Evolutionary conservation across 2,888 invertebrate species (phyloP).

Genomic region (Pachycephus smyrnensis): DNA sequence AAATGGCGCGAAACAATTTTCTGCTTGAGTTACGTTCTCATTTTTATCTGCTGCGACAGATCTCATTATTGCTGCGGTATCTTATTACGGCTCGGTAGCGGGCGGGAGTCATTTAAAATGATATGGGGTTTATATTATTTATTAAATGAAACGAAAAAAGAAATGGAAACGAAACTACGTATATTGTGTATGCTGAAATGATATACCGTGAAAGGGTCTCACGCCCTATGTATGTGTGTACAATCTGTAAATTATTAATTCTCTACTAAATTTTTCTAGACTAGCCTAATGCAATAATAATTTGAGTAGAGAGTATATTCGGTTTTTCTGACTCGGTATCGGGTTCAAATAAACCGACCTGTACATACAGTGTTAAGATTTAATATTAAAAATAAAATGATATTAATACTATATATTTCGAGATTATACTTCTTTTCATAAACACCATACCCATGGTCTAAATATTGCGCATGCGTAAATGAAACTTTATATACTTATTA

Average conservation of each 20-base stretch:
- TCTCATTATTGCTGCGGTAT: conserved; percentile 7
- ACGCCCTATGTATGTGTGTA: conserved; percentile 51
- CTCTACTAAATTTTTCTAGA: conserved; percentile 46
- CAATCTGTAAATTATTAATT: conserved; percentile 61
- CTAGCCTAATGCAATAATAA: conserved; percentile 40
- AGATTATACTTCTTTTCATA: background rate
- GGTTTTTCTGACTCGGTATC: conserved; percentile 17
- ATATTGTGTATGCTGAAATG: conserved; percentile 42
- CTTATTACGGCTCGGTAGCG: conserved; percentile 14
- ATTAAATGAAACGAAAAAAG: conserved; percentile 28
- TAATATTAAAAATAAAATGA: conserved; percentile 49
- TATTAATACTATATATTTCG: background rate
- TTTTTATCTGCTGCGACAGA: conserved; percentile 1
- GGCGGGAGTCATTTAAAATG: conserved; percentile 28
- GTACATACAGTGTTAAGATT: conserved; percentile 59
- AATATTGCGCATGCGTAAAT: background rate
- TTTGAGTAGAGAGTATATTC: conserved; percentile 14
- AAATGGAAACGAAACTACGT: conserved; percentile 21
- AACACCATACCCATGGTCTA: background rate
- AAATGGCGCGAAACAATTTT: background rate
- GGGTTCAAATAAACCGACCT: conserved; percentile 51
- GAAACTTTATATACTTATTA: background rate
- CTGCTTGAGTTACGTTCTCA: background rate
- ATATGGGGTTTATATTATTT: conserved; percentile 41
- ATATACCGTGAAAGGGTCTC: conserved; percentile 32